phyloP scores from a whole-genome alignment of 1,140 invertebrate genomes.

The Thaumetopoea pityocampa region DNA sequence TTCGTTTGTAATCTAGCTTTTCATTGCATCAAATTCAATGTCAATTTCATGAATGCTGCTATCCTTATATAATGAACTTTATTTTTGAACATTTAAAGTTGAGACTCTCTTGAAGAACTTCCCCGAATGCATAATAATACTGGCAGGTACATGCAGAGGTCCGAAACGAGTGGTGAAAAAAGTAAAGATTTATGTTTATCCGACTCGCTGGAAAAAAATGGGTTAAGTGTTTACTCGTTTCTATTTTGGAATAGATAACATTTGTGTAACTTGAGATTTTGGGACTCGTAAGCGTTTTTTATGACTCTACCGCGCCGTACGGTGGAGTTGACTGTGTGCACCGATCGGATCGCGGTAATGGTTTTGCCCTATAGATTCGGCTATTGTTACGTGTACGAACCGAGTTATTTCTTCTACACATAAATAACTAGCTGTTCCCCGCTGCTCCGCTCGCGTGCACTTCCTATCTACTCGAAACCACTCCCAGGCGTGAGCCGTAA shows the following conservation, averaged over 20 bases:
- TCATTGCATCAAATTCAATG: conserved; percentile 20
- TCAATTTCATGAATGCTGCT: conserved; percentile 10
- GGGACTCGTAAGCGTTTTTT: conserved; percentile 6
- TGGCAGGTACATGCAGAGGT: conserved; percentile 34
- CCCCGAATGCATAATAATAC: conserved; percentile 30
- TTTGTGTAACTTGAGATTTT: conserved; percentile 38
- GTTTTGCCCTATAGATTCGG: too few species aligned
- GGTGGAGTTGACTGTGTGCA: too few species aligned
- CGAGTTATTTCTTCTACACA: too few species aligned
- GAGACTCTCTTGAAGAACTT: conserved; percentile 1
- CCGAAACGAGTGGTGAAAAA: conserved; percentile 28
- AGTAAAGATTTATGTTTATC: conserved; percentile 48
- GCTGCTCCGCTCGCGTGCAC: too few species aligned
- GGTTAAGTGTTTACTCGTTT: conserved; percentile 55
- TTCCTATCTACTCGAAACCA: too few species aligned
- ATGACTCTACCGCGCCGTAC: conserved; percentile 6
- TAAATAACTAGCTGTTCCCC: too few species aligned
- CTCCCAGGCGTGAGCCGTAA: too few species aligned
- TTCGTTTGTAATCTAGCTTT: not conserved
- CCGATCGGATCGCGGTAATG: too few species aligned
- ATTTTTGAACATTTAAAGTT: conserved; percentile 2
- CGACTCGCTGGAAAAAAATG: conserved; percentile 46
- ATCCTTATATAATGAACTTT: conserved; percentile 7
- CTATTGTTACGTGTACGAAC: too few species aligned
- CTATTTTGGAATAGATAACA: conserved; percentile 44